Conservation (phyloP, 1,140 invertebrate species). For the Pseudachorutes palmiensis region DNA sequence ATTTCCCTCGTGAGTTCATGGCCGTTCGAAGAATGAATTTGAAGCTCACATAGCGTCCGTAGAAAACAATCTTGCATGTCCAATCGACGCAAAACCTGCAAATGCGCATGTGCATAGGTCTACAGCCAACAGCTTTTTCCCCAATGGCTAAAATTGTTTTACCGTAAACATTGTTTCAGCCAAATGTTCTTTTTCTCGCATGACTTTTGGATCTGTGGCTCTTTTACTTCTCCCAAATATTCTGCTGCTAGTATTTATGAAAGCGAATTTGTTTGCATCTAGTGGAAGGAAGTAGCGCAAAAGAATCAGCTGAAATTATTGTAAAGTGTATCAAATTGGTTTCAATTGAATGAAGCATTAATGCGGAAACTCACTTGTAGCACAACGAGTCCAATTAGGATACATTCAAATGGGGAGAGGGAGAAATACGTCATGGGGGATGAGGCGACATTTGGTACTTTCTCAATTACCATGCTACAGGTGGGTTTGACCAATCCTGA, state of each 20-base stretch:
- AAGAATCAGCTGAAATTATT: constrained; percentile 30
- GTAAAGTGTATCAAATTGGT: background rate
- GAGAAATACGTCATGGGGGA: constrained; percentile 31
- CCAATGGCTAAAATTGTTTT: no score
- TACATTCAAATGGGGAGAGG: constrained; percentile 35
- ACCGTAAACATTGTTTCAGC: constrained; percentile 38
- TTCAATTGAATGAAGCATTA: background rate
- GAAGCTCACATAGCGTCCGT: constrained; percentile 34
- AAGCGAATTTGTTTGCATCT: constrained; percentile 29
- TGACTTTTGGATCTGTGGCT: constrained; percentile 21
- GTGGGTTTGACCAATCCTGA: no score
- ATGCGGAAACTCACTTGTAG: constrained; percentile 24
- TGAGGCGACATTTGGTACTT: no score
- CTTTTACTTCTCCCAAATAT: constrained; percentile 18
- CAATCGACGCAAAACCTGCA: constrained; percentile 33
- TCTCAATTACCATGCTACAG: no score
- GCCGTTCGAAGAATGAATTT: constrained; percentile 31
- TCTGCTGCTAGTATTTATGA: constrained; percentile 10
- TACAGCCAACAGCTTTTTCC: background rate
- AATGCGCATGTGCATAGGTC: background rate
- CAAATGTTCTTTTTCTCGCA: constrained; percentile 29
- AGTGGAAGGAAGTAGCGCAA: constrained; percentile 30
- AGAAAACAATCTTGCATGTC: constrained; percentile 38
- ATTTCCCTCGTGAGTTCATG: constrained; percentile 29
- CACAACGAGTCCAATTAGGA: constrained; percentile 33